Evolutionary conservation across 2,113 vertebrate species (phyloP).

Genomic region (Brachyistius frenatus): DNA sequence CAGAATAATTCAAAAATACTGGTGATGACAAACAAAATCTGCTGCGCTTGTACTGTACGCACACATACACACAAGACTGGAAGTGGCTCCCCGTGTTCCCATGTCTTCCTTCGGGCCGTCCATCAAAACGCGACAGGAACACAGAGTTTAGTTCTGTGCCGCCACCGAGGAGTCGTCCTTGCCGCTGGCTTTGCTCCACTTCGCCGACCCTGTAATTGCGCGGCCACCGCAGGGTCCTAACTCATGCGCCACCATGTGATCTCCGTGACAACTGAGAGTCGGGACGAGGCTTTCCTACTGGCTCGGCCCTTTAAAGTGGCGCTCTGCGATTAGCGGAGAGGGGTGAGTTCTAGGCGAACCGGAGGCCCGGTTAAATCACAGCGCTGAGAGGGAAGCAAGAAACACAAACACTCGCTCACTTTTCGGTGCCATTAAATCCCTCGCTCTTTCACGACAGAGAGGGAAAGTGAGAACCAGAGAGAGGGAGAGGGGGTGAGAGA

Average conservation of each 20-base stretch:
- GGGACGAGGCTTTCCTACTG: slow-evolving; percentile 58
- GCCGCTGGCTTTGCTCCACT: slow-evolving; percentile 57
- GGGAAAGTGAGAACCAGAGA: slow-evolving; percentile 40
- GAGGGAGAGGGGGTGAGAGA: background rate
- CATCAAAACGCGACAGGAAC: slow-evolving; percentile 77
- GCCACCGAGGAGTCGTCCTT: slow-evolving; percentile 65
- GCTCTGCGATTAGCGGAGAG: slow-evolving; percentile 53
- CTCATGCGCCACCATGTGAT: slow-evolving; percentile 73
- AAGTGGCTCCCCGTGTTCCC: slow-evolving; percentile 37
- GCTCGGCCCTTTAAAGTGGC: slow-evolving; percentile 70
- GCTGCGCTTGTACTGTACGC: slow-evolving; percentile 46
- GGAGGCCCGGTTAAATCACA: slow-evolving; percentile 51
- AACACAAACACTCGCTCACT: slow-evolving; percentile 54
- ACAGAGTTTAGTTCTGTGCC: slow-evolving; percentile 68
- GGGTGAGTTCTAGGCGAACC: slow-evolving; percentile 55
- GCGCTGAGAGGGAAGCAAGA: slow-evolving; percentile 20
- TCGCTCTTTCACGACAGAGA: slow-evolving; percentile 29
- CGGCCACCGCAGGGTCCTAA: slow-evolving; percentile 66
- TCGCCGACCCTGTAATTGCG: slow-evolving; percentile 74
- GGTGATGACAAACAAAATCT: slow-evolving; percentile 48
- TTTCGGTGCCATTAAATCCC: slow-evolving; percentile 33
- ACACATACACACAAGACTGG: slow-evolving; percentile 6
- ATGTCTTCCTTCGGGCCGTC: slow-evolving; percentile 55
- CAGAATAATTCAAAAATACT: slow-evolving; percentile 47
- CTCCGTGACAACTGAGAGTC: slow-evolving; percentile 74